A percentile compares a stretch with the other conserved stretches of the same genome.
Conservation (phyloP, 1,140 invertebrate genomes). For the Cyclina sinensis region DNA sequence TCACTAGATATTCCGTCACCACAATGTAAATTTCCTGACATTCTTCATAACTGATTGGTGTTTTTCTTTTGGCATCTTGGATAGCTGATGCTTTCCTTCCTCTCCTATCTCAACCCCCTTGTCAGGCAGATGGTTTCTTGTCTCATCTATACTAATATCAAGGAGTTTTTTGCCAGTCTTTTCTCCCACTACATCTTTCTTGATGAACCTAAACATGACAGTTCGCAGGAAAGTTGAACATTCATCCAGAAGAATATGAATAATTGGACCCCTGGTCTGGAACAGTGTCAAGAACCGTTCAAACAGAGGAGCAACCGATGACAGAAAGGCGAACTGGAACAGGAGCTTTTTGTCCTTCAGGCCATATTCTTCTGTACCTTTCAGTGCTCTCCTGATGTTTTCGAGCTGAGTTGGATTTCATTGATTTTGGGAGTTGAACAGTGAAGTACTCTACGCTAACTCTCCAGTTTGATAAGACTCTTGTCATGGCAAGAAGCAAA, state of each 20-base stretch:
- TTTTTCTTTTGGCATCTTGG: slow-evolving; percentile 42
- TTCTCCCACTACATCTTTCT: too few species aligned
- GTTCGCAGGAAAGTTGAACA: too few species aligned
- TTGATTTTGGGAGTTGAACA: slow-evolving; percentile 27
- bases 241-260: too few species aligned
- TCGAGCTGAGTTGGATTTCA: slow-evolving; percentile 43
- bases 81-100: slow-evolving; percentile 34
- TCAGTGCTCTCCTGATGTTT: slow-evolving; percentile 49
- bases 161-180: too few species aligned
- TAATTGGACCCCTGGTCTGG: slow-evolving; percentile 29
- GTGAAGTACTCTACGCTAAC: slow-evolving; percentile 48
- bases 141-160: slow-evolving; percentile 23
- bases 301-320: slow-evolving; percentile 16
- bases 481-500: slow-evolving; percentile 30
- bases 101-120: slow-evolving; percentile 49
- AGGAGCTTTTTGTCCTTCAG: slow-evolving; percentile 53
- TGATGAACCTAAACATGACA: too few species aligned
- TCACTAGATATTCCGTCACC: slow-evolving; percentile 30
- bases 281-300: slow-evolving; percentile 35
- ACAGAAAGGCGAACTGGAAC: slow-evolving; percentile 53
- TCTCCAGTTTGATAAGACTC: slow-evolving; percentile 40
- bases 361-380: slow-evolving; percentile 55
- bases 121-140: slow-evolving; percentile 34
- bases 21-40: slow-evolving; percentile 36
- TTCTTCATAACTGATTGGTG: slow-evolving; percentile 34